Evolutionary conservation across 2,797 vertebrate species (phyloP), one percentile per base, ranked within the genome.

Genomic region (Ispidina picta): DNA sequence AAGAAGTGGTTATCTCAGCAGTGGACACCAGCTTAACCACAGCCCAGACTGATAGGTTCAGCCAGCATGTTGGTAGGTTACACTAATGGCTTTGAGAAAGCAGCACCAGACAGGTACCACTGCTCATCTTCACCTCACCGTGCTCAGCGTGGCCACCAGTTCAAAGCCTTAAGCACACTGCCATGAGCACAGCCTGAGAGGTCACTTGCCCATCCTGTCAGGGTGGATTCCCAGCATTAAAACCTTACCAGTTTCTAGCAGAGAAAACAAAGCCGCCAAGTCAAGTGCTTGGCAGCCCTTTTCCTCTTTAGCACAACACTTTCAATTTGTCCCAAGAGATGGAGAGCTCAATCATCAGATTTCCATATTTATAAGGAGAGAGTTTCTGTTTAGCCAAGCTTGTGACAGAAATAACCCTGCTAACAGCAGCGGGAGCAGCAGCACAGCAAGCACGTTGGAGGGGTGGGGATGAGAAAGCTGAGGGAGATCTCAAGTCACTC

Each of bases 331-430:
- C 85, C 80, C 46, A 1, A 60, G 92, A 78, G 87, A 91, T 4
- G 20, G 44, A 56, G 41, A 58, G 80, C 52, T 95, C 73, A 78
- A 23, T 54, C 60, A 82, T 21, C 80, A 69, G 66, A 86, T 93
- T 93, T 96, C 83, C 92, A 86, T 95, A 93, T 95, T 93, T 92
- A 88, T 91, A 93, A 93, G 87, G 58, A 93, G 15, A 85, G 39
- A 78, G 68, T 48, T 92, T 91, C 89, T 95, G 80, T 88, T 91
- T 76, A 91, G 91, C 80, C 91, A 79, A 83, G 83, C 89, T 69
- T 83, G 66, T 2, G 8, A 87, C 49, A 83, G 91, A 92, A 94
- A 93, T 82, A 92, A 64, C 23, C 59, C 59, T 0, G 2, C 59
- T 59, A 90, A 90, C 33, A 95, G 87, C 55, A 90, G 82, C 70